phyloP scores from a whole-genome alignment of 2,888 invertebrate genomes.

The Archaeoteleia sp. region DNA sequence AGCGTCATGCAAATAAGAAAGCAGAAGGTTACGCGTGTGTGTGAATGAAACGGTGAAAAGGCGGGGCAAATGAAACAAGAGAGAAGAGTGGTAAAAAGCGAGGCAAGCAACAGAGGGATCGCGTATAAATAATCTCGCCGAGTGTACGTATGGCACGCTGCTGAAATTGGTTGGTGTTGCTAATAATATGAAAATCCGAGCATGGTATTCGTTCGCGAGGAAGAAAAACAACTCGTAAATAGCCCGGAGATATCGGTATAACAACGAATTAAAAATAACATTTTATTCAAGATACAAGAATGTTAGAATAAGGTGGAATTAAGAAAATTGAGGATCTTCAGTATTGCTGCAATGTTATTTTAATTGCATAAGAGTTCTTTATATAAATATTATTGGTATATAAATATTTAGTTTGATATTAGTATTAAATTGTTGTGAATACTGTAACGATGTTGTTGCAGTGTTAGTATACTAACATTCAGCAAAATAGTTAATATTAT shows the following conservation, averaged over 20 bases:
- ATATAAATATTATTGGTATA: too few species aligned
- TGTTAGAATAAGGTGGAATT: too few species aligned
- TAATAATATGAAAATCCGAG: slow-evolving; percentile 64
- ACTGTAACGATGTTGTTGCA: too few species aligned
- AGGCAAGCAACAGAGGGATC: slow-evolving; percentile 42
- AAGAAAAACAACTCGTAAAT: slow-evolving; percentile 56
- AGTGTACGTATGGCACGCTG: slow-evolving; percentile 8
- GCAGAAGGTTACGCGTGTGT: slow-evolving; percentile 14
- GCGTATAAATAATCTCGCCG: slow-evolving; percentile 51
- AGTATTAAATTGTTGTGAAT: too few species aligned
- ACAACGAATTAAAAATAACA: slow-evolving; percentile 25
- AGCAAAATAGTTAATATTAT: too few species aligned
- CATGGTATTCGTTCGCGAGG: slow-evolving; percentile 52
- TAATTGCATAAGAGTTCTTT: too few species aligned
- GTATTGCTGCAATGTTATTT: too few species aligned
- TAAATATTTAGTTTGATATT: too few species aligned
- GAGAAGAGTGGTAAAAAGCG: slow-evolving; percentile 47
- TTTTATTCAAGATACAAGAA: slow-evolving; percentile 38
- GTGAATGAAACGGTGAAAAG: slow-evolving; percentile 23
- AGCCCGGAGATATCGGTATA: slow-evolving; percentile 15
- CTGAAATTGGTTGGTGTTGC: slow-evolving; percentile 40
- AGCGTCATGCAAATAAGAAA: slow-evolving; percentile 21
- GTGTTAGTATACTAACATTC: too few species aligned
- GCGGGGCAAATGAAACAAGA: slow-evolving; percentile 33
- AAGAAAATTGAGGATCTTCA: too few species aligned